Evolutionary conservation across 1,140 invertebrate genomes (phyloP), one percentile per base, ranked within the genome.

Genomic region (Atta cephalotes): DNA sequence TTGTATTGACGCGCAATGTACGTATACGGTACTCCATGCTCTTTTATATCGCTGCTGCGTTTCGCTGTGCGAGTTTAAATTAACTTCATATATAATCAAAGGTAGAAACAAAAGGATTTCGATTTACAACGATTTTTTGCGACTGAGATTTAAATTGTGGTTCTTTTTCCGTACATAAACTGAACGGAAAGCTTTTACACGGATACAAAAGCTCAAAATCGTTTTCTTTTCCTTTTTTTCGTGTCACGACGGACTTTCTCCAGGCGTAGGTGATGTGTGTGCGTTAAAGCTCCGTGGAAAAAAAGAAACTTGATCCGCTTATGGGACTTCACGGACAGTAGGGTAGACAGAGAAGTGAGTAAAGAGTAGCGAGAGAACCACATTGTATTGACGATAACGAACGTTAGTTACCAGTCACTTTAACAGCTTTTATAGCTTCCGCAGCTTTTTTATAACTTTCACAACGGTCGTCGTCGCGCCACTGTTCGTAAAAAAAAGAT

Each of bases 391-490:
- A 81, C 70, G 70, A 84, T 84, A 84, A 84, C 80, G 71, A 84
- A 84, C 70, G 80, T 84, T 84, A 84, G 80, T 84, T 86, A 66
- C 78, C 76, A 80, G 85, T 60, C 51, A 65, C 39, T 86, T 80
- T 81, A 81, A 70, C 65, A 60, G 85, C 85, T 86, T 86, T 86
- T 81, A 81, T 74, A 84, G 70, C 80, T 76, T 76, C 45, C 70
- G 39, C 65, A 71, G 85, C 63, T 79, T 81, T 78, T 85, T 85
- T 85, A 65, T 35, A 85, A 74, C 82, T 68, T 80, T 81, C 60
- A 80, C 65, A 62, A 45, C 31, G 53, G 80, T 35, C 79, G 78
- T 62, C 80, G 78, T 63, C 31, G 78, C 49, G 35, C 49, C 63
- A 63, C 14, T n/a, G 28, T 25, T 35, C 35, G 58, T 84, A 76